These are phyloP conservation scores for Porites lutea DNA, from an alignment of 64 coral and sea anemone genomes.

Conservation along the genomic window DNA sequence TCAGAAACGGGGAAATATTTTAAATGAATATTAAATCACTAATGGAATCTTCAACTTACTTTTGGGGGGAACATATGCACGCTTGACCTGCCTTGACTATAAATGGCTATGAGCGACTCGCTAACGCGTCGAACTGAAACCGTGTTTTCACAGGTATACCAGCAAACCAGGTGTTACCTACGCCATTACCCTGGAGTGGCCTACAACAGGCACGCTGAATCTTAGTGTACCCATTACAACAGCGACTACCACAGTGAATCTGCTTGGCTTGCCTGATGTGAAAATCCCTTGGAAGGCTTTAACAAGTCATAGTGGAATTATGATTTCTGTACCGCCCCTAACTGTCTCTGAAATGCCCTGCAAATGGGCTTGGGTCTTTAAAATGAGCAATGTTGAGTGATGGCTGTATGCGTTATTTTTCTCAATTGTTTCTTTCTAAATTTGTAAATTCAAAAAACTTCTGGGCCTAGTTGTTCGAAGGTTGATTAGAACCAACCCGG, in stretches of 20 bases:
- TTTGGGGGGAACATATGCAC: too few relatives aligned
- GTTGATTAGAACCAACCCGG: too few relatives aligned
- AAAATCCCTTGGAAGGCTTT: slow-evolving; percentile 10
- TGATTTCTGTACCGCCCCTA: neutral
- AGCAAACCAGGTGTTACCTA: slow-evolving; percentile 15
- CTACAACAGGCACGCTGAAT: neutral
- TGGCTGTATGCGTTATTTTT: too few relatives aligned
- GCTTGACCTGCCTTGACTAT: too few relatives aligned
- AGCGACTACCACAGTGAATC: neutral
- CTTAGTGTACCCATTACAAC: slow-evolving; percentile 12
- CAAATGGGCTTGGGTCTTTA: slow-evolving; percentile 58
- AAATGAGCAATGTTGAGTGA: slow-evolving; percentile 13
- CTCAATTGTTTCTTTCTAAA: too few relatives aligned
- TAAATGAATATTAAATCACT: too few relatives aligned
- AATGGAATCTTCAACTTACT: too few relatives aligned
- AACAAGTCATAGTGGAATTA: neutral
- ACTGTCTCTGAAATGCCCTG: slow-evolving; percentile 1
- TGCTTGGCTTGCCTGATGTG: slow-evolving; percentile 31
- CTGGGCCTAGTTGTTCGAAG: too few relatives aligned
- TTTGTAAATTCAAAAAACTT: too few relatives aligned
- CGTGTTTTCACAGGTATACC: slow-evolving; percentile 23
- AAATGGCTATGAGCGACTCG: too few relatives aligned
- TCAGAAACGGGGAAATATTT: too few relatives aligned
- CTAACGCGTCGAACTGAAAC: neutral
- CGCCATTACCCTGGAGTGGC: slow-evolving; percentile 35